Evolutionary conservation across 53 echinoderm and acorn worm genomes (phyloP), one percentile per base, ranked within the genome.

Genomic region (Holothuria scabra): DNA sequence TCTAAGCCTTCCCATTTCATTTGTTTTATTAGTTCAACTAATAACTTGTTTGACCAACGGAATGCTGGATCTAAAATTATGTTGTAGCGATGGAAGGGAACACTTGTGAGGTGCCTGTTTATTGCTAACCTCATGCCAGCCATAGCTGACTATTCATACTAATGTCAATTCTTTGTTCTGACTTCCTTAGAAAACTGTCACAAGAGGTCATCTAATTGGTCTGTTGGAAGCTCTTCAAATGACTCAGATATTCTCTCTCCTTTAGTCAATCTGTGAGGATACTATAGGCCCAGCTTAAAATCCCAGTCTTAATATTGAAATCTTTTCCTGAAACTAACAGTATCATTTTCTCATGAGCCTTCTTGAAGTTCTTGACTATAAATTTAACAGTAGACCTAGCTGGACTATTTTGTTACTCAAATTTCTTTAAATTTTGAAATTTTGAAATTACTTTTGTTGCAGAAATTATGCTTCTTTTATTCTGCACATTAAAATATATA

Each of bases 1-100:
- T 80, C 80, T 2, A 12, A 24, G 1, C 80, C 80, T 19, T 80
- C 80, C 18, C 29, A 58, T 56, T 80, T 68, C 34, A 68, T 6
- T 16, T 29, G 29, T 33, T 68, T 68, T 4, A 68, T 30, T 18
- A 30, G 5, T 26, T 5, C 62, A 61, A 61, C 12, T 5, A 61
- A 61, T 14, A 61, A 8, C 7, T 61, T 61, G 62, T 26, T 61
- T 5, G 62, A 61, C 28, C 12, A 5, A 8, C 28, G 5, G 62
- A 61, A 61, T 7, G 5, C 5, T 5, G 7, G 4, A 68, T 68
- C 68, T 68, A 9, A 12, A 20, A 68, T 68, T 7, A 68, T 68
- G 14, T 68, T 28, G 5, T 32, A 9, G 5, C 68, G 29, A 18
- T 68, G 9, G 30, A 28, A 9, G 9, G 68, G 68, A 9, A 9